A percentile compares a stretch with the other conserved stretches of the same genome.
These are phyloP conservation scores for Intellagama lesueurii DNA, from an alignment of 2,797 vertebrate species.

Conservation along the genomic window DNA sequence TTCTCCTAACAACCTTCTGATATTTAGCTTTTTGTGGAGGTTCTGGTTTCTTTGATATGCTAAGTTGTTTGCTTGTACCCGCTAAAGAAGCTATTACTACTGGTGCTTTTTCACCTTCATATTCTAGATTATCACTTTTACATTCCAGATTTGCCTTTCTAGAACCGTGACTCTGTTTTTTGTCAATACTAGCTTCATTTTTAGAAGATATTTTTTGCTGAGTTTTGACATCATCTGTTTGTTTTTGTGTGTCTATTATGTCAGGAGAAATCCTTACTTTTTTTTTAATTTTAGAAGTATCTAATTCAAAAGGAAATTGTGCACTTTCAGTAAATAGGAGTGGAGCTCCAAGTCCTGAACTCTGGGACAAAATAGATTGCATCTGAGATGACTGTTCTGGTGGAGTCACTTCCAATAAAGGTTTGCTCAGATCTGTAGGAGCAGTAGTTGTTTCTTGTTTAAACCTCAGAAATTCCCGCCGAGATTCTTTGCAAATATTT, in stretches of 20 bases:
- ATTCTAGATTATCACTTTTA: background rate
- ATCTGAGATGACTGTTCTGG: slow-evolving; percentile 21
- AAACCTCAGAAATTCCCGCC: slow-evolving; percentile 62
- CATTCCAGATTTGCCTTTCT: slow-evolving; percentile 38
- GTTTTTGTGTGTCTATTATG: slow-evolving; percentile 40
- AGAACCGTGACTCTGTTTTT: slow-evolving; percentile 24
- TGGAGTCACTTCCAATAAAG: slow-evolving; percentile 37
- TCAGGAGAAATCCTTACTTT: slow-evolving; percentile 39
- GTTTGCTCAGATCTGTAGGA: slow-evolving; percentile 31
- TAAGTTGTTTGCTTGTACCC: slow-evolving; percentile 71
- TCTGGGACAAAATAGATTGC: slow-evolving; percentile 43
- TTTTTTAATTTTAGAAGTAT: slow-evolving; percentile 44
- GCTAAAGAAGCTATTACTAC: slow-evolving; percentile 68
- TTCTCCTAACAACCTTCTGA: background rate
- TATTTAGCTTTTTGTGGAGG: slow-evolving; percentile 49
- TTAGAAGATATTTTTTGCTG: slow-evolving; percentile 49
- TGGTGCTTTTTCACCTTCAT: slow-evolving; percentile 54
- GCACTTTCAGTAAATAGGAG: slow-evolving; percentile 21
- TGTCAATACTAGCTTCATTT: slow-evolving; percentile 37
- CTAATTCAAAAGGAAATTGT: slow-evolving; percentile 54
- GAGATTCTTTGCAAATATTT: slow-evolving; percentile 62
- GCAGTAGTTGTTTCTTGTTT: slow-evolving; percentile 51
- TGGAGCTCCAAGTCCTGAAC: slow-evolving; percentile 34
- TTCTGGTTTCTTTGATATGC: slow-evolving; percentile 57
- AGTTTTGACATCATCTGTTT: slow-evolving; percentile 35